Base-by-base conservation (phyloP, 2,888 invertebrate species). In the Heteromurus nitidus region DNA sequence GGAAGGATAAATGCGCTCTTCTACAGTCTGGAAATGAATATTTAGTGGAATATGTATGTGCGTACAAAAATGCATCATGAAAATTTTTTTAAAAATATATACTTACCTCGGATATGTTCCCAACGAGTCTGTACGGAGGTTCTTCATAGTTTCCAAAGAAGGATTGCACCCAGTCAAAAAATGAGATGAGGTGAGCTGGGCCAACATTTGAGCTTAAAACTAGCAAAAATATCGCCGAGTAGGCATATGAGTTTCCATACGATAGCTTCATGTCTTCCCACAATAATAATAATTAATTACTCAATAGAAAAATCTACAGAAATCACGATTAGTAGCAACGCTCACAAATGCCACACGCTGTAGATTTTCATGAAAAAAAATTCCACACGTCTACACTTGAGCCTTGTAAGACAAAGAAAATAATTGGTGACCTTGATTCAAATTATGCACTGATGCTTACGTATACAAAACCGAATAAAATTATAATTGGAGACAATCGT, bases 101-200 rank as follows among this genome's bases (percentile, higher is more conserved):
- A 64, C 64, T 47, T 68, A 76, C 65, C 28, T 83, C 72, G 1
- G 85, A 80, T 5, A 86, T 68, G 42, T 85, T 86, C 22, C 68
- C 30, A 1, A 85, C 64, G 1, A 80, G 47, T 7, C 53, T 73
- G 24, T 76, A 86, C 3, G 83, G 81, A 2, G 86, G 84, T 50
- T 83, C 84, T 69, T 86, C 85, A 77, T 85, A 86, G 18, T 72
- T 75, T 67, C 85, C 85, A 75, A 86, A 86, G 72, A 86, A 85
- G 5, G 86, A 86, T 36, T 82, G 69, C 3, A 86, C 80, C 86
- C 86, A 86, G 53, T 85, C 85, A 16, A 86, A 74, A 70, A 86
- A 80, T 16, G 86, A 85, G 5, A 86, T 55, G 28, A 86, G 84
- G 42, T 86, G 86, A 60, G 83, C 81, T 62, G 81, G 79, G 13